Conservation (phyloP, 2,113 vertebrate species). For the Condylura cristata region DNA sequence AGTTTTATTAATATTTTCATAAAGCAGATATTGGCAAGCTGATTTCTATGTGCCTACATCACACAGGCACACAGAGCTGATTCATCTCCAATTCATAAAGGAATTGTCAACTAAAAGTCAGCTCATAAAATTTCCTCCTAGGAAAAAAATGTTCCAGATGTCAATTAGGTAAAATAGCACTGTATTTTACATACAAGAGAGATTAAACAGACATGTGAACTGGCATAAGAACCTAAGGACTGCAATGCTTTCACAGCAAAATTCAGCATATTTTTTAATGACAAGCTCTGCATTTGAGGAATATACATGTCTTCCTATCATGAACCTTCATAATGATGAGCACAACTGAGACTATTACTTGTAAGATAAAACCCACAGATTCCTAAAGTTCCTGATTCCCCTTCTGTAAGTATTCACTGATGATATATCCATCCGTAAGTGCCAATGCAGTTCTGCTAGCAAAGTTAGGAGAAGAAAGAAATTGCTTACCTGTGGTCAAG, state of each 20-base stretch:
- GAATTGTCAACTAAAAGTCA: neutral
- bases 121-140: neutral
- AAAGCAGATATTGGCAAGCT: neutral
- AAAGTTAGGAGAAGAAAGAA: neutral
- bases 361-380: neutral
- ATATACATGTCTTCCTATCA: neutral
- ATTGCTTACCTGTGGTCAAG: constrained; percentile 94
- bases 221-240: neutral
- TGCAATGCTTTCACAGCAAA: neutral
- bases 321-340: neutral
- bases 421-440: neutral
- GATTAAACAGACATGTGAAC: neutral
- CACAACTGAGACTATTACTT: neutral
- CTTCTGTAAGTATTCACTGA: neutral
- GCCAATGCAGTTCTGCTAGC: neutral
- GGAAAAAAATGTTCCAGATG: neutral
- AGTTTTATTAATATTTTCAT: neutral
- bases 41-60: neutral
- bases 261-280: neutral
- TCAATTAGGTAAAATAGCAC: neutral
- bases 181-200: neutral
- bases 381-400: neutral
- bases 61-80: neutral
- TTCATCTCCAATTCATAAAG: neutral
- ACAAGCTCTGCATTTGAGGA: neutral